Evolutionary conservation across 2,113 vertebrate species (phyloP).

Genomic region (Argyrosomus japonicus): DNA sequence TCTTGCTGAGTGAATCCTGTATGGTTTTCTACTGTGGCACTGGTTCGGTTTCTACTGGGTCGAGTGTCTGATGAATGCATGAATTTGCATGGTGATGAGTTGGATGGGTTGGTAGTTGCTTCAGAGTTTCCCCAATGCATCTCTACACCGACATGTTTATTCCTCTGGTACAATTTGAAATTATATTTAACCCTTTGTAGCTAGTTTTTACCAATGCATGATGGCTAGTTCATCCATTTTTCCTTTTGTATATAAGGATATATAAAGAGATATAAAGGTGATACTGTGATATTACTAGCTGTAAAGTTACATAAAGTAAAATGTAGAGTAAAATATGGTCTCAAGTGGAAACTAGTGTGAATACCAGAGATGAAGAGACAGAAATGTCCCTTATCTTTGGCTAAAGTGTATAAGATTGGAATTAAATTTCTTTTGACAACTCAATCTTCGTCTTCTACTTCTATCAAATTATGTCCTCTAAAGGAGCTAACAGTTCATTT

Average conservation of each 20-base stretch:
- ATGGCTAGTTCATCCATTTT: too few species aligned
- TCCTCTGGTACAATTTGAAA: neutral
- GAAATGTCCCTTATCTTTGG: neutral
- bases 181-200: slow-evolving; percentile 22
- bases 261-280: neutral
- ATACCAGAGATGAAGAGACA: neutral
- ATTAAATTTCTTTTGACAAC: neutral
- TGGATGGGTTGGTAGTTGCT: slow-evolving; percentile 47
- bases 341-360: neutral
- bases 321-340: neutral
- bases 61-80: slow-evolving; percentile 35
- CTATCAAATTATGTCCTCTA: neutral
- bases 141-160: neutral
- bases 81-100: slow-evolving; percentile 35
- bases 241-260: neutral
- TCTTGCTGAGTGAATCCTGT: slow-evolving; percentile 78
- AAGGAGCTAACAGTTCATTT: neutral
- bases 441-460: neutral
- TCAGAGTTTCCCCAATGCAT: slow-evolving; percentile 28
- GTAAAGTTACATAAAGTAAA: neutral
- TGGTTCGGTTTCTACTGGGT: slow-evolving; percentile 72
- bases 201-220: neutral
- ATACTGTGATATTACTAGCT: neutral
- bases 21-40: slow-evolving; percentile 80
- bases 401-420: neutral